Conservation (phyloP, 2,888 invertebrate species). For the Zygothrica quintamaculata region DNA sequence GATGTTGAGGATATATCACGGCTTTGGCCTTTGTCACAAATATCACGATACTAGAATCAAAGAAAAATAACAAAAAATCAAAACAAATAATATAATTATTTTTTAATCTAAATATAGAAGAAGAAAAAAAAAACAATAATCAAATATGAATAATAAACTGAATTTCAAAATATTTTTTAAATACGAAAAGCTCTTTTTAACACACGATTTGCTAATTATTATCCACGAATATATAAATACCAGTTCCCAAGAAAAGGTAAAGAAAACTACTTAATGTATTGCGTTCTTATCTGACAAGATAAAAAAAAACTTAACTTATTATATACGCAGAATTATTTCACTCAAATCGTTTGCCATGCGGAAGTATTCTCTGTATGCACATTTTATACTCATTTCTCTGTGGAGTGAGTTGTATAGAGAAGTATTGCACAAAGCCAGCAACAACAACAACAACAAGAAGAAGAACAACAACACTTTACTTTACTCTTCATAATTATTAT, state of each 20-base stretch:
- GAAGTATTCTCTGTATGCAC: slow-evolving; percentile 27
- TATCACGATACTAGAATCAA: slow-evolving; percentile 89
- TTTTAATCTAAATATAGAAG: neutral
- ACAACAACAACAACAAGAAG: neutral
- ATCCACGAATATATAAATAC: too few species aligned
- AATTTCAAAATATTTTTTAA: too few species aligned
- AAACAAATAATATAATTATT: neutral
- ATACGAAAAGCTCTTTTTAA: too few species aligned
- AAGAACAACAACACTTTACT: neutral
- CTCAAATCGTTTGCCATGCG: slow-evolving; percentile 19
- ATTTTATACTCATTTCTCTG: slow-evolving; percentile 18
- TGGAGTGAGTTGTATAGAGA: neutral
- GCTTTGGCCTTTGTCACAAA: slow-evolving; percentile 86
- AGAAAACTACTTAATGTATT: neutral
- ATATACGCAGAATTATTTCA: neutral
- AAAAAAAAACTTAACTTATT: too few species aligned
- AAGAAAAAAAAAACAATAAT: too few species aligned
- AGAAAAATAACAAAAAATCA: neutral
- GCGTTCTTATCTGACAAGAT: neutral
- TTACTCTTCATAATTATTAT: slow-evolving; percentile 17
- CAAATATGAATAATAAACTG: too few species aligned
- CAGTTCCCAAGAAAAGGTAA: neutral
- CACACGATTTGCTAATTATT: too few species aligned
- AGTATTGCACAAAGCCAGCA: neutral
- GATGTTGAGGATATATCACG: slow-evolving; percentile 84